A percentile compares a stretch with the other conserved stretches of the same genome.
These are phyloP conservation scores for Falco naumanni DNA, from an alignment of 2,797 vertebrate genomes.

Conservation along the genomic window DNA sequence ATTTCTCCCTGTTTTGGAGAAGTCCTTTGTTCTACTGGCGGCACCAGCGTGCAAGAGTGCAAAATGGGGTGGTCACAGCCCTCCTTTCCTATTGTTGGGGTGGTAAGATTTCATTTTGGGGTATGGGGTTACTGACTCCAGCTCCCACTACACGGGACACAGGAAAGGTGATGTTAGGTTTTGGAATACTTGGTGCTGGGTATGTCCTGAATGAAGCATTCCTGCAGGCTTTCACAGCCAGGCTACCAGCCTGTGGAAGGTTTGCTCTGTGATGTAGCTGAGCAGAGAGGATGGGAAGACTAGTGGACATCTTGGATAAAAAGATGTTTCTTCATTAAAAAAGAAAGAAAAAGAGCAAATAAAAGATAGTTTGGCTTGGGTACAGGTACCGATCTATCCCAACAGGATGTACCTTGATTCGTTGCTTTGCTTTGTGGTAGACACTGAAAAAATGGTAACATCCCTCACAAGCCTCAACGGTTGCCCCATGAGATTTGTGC, in stretches of 20 bases:
- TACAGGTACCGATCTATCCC: neutral
- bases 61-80: accelerated
- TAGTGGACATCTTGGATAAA: neutral
- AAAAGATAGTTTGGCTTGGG: neutral
- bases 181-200: neutral
- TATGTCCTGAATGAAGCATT: neutral
- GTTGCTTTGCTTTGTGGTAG: neutral
- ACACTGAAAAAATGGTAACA: neutral
- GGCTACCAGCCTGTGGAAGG: neutral
- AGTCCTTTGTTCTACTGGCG: neutral
- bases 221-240: neutral
- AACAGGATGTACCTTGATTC: neutral
- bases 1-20: neutral
- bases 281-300: neutral
- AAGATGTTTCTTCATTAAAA: neutral
- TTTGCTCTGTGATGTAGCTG: neutral
- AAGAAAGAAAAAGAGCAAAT: neutral
- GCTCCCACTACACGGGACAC: accelerated
- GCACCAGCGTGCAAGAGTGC: accelerated
- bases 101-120: neutral
- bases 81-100: no score
- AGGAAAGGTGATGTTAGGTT: neutral
- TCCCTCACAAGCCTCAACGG: neutral
- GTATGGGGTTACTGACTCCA: no score
- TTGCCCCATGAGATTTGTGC: neutral